A percentile compares a stretch with the other conserved stretches of the same genome.
These are phyloP conservation scores for Sebastes diploproa DNA, from an alignment of 2,797 vertebrate genomes.

Conservation along the genomic window DNA sequence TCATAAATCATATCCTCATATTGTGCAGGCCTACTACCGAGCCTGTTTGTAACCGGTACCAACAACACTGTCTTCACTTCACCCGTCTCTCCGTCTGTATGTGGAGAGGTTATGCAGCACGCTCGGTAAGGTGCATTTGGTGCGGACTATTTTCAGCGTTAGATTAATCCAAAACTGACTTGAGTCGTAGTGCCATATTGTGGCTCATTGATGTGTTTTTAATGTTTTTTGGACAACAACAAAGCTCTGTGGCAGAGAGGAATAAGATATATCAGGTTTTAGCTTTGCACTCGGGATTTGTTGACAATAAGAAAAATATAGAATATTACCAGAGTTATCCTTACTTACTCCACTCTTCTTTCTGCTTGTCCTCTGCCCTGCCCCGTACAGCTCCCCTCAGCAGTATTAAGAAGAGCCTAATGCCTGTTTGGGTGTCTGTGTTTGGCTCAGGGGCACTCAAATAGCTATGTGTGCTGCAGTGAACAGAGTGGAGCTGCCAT, in stretches of 20 bases:
- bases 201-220: too few relatives aligned
- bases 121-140: too few relatives aligned
- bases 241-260: neutral
- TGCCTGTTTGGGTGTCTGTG: neutral
- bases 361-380: neutral
- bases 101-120: too few relatives aligned
- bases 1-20: too few relatives aligned
- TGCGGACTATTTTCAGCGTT: too few relatives aligned
- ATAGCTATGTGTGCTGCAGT: neutral
- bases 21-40: too few relatives aligned
- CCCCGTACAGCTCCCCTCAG: neutral
- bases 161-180: too few relatives aligned
- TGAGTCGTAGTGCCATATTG: too few relatives aligned
- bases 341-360: neutral
- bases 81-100: too few relatives aligned
- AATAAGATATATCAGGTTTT: neutral
- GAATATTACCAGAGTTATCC: neutral
- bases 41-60: too few relatives aligned
- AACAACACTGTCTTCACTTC: too few relatives aligned
- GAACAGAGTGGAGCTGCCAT: neutral
- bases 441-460: slow-evolving; percentile 4
- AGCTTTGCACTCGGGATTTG: neutral
- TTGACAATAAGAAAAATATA: neutral
- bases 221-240: too few relatives aligned
- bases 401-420: neutral